These are phyloP conservation scores for Scomber japonicus DNA, from an alignment of 2,113 vertebrate species.

Conservation along the genomic window DNA sequence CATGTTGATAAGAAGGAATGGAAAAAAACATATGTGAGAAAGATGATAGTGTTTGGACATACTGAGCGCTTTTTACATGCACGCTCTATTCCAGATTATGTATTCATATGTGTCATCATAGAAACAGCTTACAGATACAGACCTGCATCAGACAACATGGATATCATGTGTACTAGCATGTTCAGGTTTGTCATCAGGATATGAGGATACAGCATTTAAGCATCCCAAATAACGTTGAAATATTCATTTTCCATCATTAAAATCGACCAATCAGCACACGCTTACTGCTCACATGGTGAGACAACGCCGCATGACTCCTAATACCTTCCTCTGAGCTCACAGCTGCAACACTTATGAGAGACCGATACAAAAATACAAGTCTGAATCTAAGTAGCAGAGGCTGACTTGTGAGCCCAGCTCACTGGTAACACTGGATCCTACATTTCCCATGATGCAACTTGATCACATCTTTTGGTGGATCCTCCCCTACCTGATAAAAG, in stretches of 20 bases:
- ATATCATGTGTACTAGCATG: background rate
- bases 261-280: background rate
- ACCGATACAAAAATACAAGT: background rate
- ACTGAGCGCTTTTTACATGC: slow-evolving; percentile 10
- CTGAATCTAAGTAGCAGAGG: background rate
- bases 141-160: background rate
- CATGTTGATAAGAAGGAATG: slow-evolving; percentile 34
- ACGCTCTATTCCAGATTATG: slow-evolving; percentile 13
- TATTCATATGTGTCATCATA: background rate
- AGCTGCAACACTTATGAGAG: background rate
- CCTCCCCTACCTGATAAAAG: no score
- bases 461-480: background rate
- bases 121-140: background rate
- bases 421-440: background rate
- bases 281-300: slow-evolving; percentile 30
- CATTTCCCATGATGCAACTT: slow-evolving; percentile 21
- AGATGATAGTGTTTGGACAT: slow-evolving; percentile 35
- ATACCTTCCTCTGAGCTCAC: slow-evolving; percentile 9
- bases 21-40: background rate
- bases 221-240: background rate
- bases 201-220: background rate
- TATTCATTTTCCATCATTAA: background rate
- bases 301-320: background rate
- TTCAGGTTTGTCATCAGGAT: background rate
- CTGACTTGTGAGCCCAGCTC: background rate